phyloP scores from a whole-genome alignment of 2,888 invertebrate species.

The Blomia tropicalis region DNA sequence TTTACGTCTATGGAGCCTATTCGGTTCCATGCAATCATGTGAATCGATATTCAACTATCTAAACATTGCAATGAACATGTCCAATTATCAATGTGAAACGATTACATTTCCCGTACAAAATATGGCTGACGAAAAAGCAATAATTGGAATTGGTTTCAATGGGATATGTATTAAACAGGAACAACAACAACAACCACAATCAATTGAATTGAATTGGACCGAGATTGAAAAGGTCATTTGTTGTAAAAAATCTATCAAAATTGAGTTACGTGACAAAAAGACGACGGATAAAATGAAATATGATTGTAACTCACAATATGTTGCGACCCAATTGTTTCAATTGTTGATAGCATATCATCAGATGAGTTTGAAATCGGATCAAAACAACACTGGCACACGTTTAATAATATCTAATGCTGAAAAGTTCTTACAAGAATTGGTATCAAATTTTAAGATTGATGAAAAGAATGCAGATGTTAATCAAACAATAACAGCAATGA shows the following conservation, averaged over 20 bases:
- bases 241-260: neutral
- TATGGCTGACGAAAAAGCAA: neutral
- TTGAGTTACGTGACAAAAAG: neutral
- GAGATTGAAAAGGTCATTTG: neutral
- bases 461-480: too few relatives aligned
- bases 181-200: neutral
- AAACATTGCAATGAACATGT: neutral
- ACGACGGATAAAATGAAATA: neutral
- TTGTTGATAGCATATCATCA: neutral
- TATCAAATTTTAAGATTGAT: too few relatives aligned
- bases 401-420: too few relatives aligned
- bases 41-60: constrained; percentile 63
- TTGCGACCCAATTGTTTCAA: neutral
- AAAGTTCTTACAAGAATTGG: too few relatives aligned
- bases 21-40: constrained; percentile 60
- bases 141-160: neutral
- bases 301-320: neutral
- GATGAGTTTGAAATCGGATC: too few relatives aligned
- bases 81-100: neutral
- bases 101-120: neutral
- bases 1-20: neutral
- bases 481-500: too few relatives aligned
- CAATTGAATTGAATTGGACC: neutral
- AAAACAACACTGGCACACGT: too few relatives aligned
- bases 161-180: too few relatives aligned